Base-by-base conservation (phyloP, 1,140 invertebrate species). In the Macrobrachium rosenbergii region DNA sequence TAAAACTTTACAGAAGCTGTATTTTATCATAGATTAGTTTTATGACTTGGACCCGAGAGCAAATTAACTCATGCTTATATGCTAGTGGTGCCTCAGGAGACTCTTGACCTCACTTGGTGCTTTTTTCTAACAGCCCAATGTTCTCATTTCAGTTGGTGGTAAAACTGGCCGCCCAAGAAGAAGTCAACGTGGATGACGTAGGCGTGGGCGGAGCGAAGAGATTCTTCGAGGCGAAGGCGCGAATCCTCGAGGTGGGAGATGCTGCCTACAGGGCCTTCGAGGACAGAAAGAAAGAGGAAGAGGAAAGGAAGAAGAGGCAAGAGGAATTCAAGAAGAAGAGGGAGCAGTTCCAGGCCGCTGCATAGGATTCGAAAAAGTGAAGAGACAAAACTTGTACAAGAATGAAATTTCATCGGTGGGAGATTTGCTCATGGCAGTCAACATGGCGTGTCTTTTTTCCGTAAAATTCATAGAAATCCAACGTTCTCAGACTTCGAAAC, bases 191-290 rank as follows among this genome's bases (percentile, higher is more conserved):
- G 0, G 96, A 97, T 77, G 95, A 97, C 93, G 96, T 97, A 28
- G 97, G 97, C 28, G 96, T 98, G 0, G 95, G 94, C 87, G 97
- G 96, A 43, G 97, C 97, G 5, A 98, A 97, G 91, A 95, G 95
- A 91, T 98, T 98, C 92, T 98, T 98, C 90, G 96, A 98, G 93
- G 96, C 96, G 5, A 98, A 98, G 92, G 95, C 87, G 2, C 87
- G 79, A 8, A 88, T 90, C 52, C 83, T 90, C 19, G 87, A 90
- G 73, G 89, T 90, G 5, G 89, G 89, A 23, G 89, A 90, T 28
- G 87, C 87, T 10, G 89, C 87, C 28, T 90, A 90, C 82, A 58
- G 89, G n/a, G 89, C 89, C 67, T 87, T 90, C 59, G 89, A 90
- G 60, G 87, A 90, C 80, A 86, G 83, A 77, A 90, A 90, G 73